A percentile compares a stretch with the other conserved stretches of the same genome.
Conservation (phyloP, 2,888 invertebrate species). For the Aporophyla nigra region DNA sequence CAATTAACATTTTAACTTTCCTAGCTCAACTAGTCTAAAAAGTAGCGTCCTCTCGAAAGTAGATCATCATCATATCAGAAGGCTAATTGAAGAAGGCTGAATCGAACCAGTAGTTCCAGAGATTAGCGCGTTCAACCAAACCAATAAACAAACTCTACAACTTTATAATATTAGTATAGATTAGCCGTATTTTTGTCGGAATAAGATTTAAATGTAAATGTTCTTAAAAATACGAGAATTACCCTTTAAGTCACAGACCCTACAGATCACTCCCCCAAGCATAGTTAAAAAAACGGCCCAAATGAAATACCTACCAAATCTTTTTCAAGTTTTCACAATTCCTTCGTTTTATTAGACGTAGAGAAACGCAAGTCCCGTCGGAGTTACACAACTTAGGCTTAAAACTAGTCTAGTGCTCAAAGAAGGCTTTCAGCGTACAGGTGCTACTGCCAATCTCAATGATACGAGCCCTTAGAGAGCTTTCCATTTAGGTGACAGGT, state of each 20-base stretch:
- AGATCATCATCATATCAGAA: neutral
- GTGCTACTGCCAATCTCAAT: conserved; percentile 31
- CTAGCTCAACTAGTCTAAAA: neutral
- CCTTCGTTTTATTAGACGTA: neutral
- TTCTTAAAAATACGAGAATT: neutral
- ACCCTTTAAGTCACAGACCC: neutral
- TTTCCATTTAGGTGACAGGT: neutral
- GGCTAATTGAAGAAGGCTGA: too few species aligned
- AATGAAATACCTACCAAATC: neutral
- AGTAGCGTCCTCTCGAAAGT: neutral
- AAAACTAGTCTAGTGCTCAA: conserved; percentile 19
- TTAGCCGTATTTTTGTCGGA: neutral
- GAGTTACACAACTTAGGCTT: conserved; percentile 19
- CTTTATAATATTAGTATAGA: too few species aligned
- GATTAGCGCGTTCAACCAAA: too few species aligned
- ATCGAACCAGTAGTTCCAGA: too few species aligned
- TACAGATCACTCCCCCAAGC: neutral
- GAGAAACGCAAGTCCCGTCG: conserved; percentile 9
- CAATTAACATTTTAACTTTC: too few species aligned
- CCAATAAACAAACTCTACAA: too few species aligned
- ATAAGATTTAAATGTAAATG: neutral
- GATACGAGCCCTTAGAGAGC: conserved; percentile 27
- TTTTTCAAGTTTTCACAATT: neutral
- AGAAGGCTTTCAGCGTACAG: conserved; percentile 42
- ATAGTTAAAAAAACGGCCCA: neutral